Evolutionary conservation across 2,888 invertebrate species (phyloP).

Genomic region (Julus scanicus): DNA sequence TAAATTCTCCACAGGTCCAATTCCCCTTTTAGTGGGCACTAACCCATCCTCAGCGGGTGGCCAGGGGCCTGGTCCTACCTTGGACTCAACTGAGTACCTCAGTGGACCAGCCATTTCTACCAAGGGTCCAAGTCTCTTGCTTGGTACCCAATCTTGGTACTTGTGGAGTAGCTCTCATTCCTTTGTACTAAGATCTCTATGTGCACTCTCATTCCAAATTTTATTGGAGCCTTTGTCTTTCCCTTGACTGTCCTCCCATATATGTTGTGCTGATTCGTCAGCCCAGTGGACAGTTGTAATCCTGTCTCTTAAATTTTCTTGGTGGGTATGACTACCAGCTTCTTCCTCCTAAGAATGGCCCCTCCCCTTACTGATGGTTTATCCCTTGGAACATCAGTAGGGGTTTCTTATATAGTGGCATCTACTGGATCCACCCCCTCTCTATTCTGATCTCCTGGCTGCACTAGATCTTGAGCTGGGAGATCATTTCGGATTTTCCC

Average conservation of each 20-base stretch:
- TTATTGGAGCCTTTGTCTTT: background rate
- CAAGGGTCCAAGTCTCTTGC: too few relatives aligned
- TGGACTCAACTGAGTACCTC: too few relatives aligned
- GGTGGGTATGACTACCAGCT: background rate
- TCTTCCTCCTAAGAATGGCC: background rate
- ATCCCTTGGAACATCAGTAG: background rate
- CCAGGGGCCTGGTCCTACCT: too few relatives aligned
- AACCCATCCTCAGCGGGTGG: too few relatives aligned
- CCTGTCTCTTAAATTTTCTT: background rate
- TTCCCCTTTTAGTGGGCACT: too few relatives aligned
- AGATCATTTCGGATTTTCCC: background rate
- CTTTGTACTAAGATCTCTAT: too few relatives aligned
- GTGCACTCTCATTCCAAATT: too few relatives aligned
- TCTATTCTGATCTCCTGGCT: background rate
- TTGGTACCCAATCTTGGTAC: too few relatives aligned
- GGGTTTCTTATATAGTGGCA: too few relatives aligned
- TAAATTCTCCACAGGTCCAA: too few relatives aligned
- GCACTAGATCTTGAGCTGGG: background rate
- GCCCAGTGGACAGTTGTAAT: background rate
- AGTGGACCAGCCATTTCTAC: too few relatives aligned
- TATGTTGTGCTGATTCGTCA: background rate
- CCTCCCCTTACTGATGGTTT: background rate
- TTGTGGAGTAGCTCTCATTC: too few relatives aligned
- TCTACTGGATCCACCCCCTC: background rate
- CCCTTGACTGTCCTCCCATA: background rate